phyloP scores from a whole-genome alignment of 2,797 vertebrate genomes.

The Pipistrellus pipistrellus region DNA sequence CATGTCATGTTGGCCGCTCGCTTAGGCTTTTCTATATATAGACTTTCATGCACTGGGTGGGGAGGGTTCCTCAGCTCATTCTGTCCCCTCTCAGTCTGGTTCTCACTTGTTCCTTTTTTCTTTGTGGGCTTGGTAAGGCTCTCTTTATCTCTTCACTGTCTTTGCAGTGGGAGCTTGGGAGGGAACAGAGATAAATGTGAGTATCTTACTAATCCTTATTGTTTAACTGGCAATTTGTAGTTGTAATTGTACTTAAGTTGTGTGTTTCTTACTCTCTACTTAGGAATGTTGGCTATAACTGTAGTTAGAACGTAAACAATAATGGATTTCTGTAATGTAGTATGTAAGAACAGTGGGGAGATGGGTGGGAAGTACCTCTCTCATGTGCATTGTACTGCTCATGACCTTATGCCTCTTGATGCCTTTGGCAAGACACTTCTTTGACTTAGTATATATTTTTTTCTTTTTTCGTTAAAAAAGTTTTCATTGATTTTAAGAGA shows the following conservation, averaged over 20 bases:
- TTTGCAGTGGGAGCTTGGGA: not conserved
- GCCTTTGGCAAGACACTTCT: not conserved
- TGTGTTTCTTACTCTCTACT: conserved; percentile 8
- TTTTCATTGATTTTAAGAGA: too few relatives aligned
- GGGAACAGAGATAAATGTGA: not conserved
- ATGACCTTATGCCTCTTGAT: not conserved
- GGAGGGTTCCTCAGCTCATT: too few relatives aligned
- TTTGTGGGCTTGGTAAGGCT: conserved; percentile 11
- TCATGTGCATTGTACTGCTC: not conserved
- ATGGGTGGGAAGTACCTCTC: not conserved
- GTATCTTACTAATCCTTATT: not conserved
- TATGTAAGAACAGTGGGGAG: not conserved
- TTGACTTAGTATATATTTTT: not conserved
- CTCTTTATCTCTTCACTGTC: conserved; percentile 22
- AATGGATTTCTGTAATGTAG: not conserved
- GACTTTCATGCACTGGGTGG: too few relatives aligned
- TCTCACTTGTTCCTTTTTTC: conserved; percentile 1
- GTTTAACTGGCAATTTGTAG: not conserved
- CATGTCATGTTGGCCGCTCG: too few relatives aligned
- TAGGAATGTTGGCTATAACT: not conserved
- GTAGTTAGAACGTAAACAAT: not conserved
- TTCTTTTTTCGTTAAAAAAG: too few relatives aligned
- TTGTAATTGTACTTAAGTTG: not conserved
- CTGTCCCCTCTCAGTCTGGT: not conserved
- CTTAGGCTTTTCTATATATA: too few relatives aligned